A percentile compares a stretch with the other conserved stretches of the same genome.
These are phyloP conservation scores for Drosophila kokeensis DNA, from an alignment of 2,888 invertebrate genomes.

Conservation along the genomic window DNA sequence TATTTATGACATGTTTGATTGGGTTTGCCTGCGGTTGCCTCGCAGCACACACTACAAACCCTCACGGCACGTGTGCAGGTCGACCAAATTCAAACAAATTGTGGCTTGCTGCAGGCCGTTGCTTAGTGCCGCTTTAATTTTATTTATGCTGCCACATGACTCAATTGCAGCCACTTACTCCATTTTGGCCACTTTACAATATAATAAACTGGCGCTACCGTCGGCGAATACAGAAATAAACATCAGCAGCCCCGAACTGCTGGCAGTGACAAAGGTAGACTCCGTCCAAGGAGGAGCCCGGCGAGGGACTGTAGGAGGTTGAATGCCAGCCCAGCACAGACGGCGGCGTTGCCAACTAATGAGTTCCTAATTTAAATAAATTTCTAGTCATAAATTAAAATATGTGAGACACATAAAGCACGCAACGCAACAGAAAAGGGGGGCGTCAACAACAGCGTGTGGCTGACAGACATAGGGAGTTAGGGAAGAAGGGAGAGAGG, in stretches of 20 bases:
- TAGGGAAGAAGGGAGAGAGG: background rate
- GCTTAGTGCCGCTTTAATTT: slow-evolving; percentile 9
- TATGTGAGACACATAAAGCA: slow-evolving; percentile 69
- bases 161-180: slow-evolving; percentile 76
- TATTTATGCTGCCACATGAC: slow-evolving; percentile 73
- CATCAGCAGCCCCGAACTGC: slow-evolving; percentile 11
- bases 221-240: slow-evolving; percentile 57
- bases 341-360: slow-evolving; percentile 70
- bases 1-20: slow-evolving; percentile 80
- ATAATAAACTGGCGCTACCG: slow-evolving; percentile 65
- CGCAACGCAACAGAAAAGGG: slow-evolving; percentile 22
- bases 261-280: slow-evolving; percentile 15
- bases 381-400: slow-evolving; percentile 79
- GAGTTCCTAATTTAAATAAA: slow-evolving; percentile 82
- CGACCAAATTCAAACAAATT: slow-evolving; percentile 31
- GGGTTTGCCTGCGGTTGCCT: slow-evolving; percentile 35
- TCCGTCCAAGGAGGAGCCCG: background rate
- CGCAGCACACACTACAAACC: slow-evolving; percentile 48
- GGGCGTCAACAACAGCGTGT: slow-evolving; percentile 29
- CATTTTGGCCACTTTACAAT: slow-evolving; percentile 71
- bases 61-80: slow-evolving; percentile 37
- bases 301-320: background rate
- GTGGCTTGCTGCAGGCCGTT: slow-evolving; percentile 20
- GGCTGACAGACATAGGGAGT: slow-evolving; percentile 20
- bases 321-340: slow-evolving; percentile 18